Evolutionary conservation across 2,888 invertebrate species (phyloP).

Genomic region (Gastracanthus pulcherrimus): DNA sequence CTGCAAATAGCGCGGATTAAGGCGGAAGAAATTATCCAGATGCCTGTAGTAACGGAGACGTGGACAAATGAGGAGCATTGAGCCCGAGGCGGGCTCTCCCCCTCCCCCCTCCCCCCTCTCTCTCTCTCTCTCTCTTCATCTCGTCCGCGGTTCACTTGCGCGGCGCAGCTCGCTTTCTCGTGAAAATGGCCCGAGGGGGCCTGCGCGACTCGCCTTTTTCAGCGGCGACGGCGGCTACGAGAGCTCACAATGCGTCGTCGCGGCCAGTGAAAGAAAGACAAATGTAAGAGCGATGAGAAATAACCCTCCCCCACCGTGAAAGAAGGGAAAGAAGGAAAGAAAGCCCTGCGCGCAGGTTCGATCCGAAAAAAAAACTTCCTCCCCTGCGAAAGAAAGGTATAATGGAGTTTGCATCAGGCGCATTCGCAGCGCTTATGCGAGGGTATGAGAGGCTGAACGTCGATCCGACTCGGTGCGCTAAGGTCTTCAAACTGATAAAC

Average conservation of each 20-base stretch:
- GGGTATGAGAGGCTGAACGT: too few relatives aligned
- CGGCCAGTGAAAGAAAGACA: slow-evolving; percentile 38
- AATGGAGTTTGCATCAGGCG: not conserved
- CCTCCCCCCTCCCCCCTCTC: slow-evolving; percentile 1
- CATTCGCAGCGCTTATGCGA: not conserved
- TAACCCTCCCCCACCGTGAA: slow-evolving; percentile 3
- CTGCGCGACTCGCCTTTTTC: slow-evolving; percentile 34
- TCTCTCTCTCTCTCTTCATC: slow-evolving; percentile 2
- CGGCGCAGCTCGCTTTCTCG: slow-evolving; percentile 7
- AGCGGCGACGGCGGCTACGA: not conserved
- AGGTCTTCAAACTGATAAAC: not conserved
- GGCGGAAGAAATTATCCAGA: slow-evolving; percentile 70
- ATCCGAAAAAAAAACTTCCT: not conserved
- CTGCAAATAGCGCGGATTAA: slow-evolving; percentile 62
- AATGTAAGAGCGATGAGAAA: slow-evolving; percentile 51
- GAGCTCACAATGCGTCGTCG: not conserved
- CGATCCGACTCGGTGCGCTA: not conserved
- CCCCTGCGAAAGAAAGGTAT: not conserved
- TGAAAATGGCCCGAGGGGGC: slow-evolving; percentile 28
- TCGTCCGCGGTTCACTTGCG: slow-evolving; percentile 1
- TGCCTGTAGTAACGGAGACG: slow-evolving; percentile 64
- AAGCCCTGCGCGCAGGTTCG: not conserved
- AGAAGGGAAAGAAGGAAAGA: not conserved
- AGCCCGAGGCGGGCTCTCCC: slow-evolving; percentile 47
- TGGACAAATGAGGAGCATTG: slow-evolving; percentile 69